phyloP scores from a whole-genome alignment of 2,113 vertebrate species.

The Anolis carolinensis region DNA sequence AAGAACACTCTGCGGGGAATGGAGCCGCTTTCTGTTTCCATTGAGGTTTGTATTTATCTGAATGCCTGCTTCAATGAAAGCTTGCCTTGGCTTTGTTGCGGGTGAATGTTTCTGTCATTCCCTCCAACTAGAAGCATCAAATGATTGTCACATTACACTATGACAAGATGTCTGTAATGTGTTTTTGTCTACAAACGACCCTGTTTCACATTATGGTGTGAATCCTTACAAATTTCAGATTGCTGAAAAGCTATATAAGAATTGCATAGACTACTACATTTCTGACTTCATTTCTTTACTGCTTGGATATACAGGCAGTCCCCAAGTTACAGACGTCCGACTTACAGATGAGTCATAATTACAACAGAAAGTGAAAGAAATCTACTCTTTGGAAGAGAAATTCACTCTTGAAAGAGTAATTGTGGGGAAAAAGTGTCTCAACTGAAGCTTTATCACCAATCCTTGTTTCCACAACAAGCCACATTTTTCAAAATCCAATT shows the following conservation, averaged over 20 bases:
- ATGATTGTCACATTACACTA: neutral
- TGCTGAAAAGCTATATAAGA: neutral
- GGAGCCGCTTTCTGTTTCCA: slow-evolving; percentile 82
- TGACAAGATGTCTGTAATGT: neutral
- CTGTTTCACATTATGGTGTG: neutral
- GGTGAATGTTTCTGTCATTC: neutral
- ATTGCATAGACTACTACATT: neutral
- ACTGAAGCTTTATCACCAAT: no score
- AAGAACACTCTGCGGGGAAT: slow-evolving; percentile 83
- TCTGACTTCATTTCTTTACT: neutral
- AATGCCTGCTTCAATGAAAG: neutral
- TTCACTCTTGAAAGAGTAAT: no score
- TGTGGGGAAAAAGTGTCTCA: no score
- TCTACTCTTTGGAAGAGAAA: no score
- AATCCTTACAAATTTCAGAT: neutral
- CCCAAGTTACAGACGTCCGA: no score
- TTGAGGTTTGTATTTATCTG: slow-evolving; percentile 79
- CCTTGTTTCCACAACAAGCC: no score
- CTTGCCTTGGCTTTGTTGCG: neutral
- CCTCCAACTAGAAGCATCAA: neutral
- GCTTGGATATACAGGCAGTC: no score
- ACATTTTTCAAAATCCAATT: no score
- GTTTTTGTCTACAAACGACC: neutral
- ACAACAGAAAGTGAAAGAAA: no score
- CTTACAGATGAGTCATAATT: no score